These are phyloP conservation scores for Atlantisia rogersi DNA, from an alignment of 2,113 vertebrate genomes.

Conservation along the genomic window DNA sequence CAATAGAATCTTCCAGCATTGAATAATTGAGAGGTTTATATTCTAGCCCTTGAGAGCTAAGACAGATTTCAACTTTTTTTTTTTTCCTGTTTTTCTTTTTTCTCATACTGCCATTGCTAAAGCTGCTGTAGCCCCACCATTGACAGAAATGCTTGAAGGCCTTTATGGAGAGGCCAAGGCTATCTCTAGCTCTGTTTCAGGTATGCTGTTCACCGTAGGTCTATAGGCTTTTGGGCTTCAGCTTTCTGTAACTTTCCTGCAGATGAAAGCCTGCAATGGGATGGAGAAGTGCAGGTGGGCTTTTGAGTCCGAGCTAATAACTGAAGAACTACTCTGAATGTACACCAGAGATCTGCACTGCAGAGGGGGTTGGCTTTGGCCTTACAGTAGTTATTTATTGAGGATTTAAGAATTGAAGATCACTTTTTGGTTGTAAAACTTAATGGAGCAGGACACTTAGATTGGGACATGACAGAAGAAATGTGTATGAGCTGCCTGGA, in stretches of 20 bases:
- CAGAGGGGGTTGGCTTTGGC: not conserved
- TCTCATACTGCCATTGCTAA: not conserved
- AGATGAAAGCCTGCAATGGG: not conserved
- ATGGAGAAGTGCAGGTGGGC: not conserved
- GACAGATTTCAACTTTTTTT: not conserved
- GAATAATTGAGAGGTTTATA: slow-evolving; percentile 18
- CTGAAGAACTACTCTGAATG: not conserved
- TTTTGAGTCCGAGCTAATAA: not conserved
- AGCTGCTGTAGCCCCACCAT: not conserved
- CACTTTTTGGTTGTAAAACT: not conserved
- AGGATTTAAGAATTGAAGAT: not conserved
- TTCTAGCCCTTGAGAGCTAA: not conserved
- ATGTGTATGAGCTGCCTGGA: not conserved
- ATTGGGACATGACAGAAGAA: not conserved
- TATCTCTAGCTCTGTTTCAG: not conserved
- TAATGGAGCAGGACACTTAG: not conserved
- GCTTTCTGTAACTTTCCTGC: not conserved
- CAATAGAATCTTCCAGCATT: not conserved
- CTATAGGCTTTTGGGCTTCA: not conserved
- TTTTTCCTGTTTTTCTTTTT: not conserved
- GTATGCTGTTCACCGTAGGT: not conserved
- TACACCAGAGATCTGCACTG: not conserved
- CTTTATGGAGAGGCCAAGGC: not conserved
- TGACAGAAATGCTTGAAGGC: not conserved
- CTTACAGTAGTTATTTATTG: not conserved